Evolutionary conservation across 2,797 vertebrate species (phyloP).

Genomic region (Poeciliopsis presidionis): DNA sequence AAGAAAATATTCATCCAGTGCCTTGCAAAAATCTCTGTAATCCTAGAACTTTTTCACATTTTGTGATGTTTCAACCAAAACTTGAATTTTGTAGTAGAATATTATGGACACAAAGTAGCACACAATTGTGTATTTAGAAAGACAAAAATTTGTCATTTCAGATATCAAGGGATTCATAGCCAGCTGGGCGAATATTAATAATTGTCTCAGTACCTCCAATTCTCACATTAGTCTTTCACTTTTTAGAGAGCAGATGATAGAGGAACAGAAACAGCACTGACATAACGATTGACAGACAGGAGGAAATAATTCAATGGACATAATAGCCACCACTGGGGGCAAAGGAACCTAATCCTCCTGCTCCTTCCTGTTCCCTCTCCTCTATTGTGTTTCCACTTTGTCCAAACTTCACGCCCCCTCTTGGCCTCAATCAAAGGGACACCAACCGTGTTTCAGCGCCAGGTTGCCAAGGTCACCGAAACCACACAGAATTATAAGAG

Average conservation of each 20-base stretch:
- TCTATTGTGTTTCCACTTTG: slow-evolving; percentile 31
- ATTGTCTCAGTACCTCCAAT: background rate
- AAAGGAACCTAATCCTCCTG: slow-evolving; percentile 33
- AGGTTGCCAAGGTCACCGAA: slow-evolving; percentile 60
- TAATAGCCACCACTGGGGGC: slow-evolving; percentile 21
- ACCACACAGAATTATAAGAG: slow-evolving; percentile 61
- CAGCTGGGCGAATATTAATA: background rate
- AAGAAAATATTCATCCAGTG: background rate
- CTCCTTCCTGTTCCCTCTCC: slow-evolving; percentile 19
- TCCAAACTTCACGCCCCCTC: slow-evolving; percentile 40
- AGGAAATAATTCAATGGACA: slow-evolving; percentile 20
- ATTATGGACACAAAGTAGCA: background rate
- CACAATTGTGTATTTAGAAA: background rate
- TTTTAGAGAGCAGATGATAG: background rate
- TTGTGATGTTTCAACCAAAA: background rate
- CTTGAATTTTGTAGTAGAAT: background rate
- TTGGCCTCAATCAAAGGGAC: slow-evolving; percentile 62
- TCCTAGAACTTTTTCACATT: background rate
- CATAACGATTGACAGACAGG: background rate
- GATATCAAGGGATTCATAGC: background rate
- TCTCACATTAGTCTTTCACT: background rate
- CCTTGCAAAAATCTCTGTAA: background rate
- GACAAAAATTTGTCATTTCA: background rate
- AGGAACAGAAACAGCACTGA: background rate
- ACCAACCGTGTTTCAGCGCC: slow-evolving; percentile 53